phyloP scores from a whole-genome alignment of 2,113 vertebrate species.

The Anoplopoma fimbria region DNA sequence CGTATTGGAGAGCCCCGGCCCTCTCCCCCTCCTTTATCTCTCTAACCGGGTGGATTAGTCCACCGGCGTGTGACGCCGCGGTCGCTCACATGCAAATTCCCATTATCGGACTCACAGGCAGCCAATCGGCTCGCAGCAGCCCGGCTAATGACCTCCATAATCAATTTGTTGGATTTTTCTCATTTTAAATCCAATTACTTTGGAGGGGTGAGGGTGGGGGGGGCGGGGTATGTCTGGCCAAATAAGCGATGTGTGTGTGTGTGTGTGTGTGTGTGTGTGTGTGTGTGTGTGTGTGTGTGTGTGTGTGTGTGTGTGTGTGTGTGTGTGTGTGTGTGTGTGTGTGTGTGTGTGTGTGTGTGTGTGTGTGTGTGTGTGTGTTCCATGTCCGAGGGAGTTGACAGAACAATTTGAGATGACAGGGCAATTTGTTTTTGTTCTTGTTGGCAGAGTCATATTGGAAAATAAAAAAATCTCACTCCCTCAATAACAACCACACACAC shows the following conservation, averaged over 20 bases:
- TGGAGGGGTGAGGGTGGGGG: not conserved
- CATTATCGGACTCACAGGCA: conserved; percentile 12
- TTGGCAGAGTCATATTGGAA: conserved; percentile 47
- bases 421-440: conserved; percentile 66
- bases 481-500: not conserved
- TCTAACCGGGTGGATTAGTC: conserved; percentile 19
- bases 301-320: conserved; percentile 2
- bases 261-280: conserved; percentile 15
- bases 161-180: conserved; percentile 69
- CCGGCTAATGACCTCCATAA: conserved; percentile 60
- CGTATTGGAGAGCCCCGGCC: too few species aligned
- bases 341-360: conserved; percentile 32
- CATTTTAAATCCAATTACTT: conserved; percentile 75
- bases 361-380: conserved; percentile 4
- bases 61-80: not conserved
- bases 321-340: conserved; percentile 13
- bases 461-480: conserved; percentile 22
- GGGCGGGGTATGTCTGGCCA: not conserved
- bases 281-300: conserved; percentile 5
- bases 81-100: not conserved
- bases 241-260: not conserved
- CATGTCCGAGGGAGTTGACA: conserved; percentile 55
- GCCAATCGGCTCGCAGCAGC: conserved; percentile 58
- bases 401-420: conserved; percentile 63
- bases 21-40: conserved; percentile 31